Evolutionary conservation across 1,140 invertebrate genomes (phyloP).

Genomic region (Tetragnatha versicolor): DNA sequence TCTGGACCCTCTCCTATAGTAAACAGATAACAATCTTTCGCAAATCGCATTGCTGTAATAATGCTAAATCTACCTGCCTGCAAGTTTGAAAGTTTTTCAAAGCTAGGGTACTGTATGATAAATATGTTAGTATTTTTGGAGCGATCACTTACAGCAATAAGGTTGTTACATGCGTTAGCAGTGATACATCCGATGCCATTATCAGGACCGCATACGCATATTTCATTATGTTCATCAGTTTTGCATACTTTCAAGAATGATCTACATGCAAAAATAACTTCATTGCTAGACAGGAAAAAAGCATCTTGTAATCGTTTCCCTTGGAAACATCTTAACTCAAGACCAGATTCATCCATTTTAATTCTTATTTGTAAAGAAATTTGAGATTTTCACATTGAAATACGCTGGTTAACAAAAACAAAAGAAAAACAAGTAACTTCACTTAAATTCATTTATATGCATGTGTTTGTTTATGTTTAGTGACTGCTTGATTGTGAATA

Average conservation of each 20-base stretch:
- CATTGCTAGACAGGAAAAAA: slow-evolving; percentile 3
- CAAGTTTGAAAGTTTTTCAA: background rate
- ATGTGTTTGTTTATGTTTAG: no score
- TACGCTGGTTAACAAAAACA: no score
- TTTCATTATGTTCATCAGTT: background rate
- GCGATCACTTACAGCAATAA: background rate
- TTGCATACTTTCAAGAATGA: slow-evolving; percentile 9
- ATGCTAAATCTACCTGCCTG: background rate
- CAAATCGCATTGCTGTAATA: background rate
- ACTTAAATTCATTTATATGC: no score
- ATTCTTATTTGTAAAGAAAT: no score
- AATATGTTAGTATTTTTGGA: background rate
- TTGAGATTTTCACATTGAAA: no score
- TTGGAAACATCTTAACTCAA: slow-evolving; percentile 7
- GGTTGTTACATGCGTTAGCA: background rate
- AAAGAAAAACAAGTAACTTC: no score
- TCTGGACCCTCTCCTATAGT: background rate
- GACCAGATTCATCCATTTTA: no score
- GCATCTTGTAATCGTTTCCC: slow-evolving; percentile 6
- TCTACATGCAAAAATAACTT: slow-evolving; percentile 2
- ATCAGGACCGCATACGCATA: background rate
- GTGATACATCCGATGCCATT: slow-evolving; percentile 1
- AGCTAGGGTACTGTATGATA: background rate
- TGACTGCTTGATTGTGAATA: no score
- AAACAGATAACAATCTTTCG: background rate